phyloP scores from a whole-genome alignment of 1,140 invertebrate genomes.

The Agrilus planipennis region DNA sequence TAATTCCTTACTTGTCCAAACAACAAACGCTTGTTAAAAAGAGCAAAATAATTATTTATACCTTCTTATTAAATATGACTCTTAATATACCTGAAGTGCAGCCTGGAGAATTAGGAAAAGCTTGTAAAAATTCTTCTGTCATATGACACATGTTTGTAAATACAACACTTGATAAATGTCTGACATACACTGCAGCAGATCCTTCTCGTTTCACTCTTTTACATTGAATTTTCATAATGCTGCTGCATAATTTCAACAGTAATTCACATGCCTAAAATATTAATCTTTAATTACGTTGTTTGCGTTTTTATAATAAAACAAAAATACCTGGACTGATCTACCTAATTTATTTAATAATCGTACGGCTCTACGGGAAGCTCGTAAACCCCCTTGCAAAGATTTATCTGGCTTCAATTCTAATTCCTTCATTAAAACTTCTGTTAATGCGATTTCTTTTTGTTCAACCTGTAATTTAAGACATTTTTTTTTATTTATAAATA shows the following conservation, averaged over 20 bases:
- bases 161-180: conserved; percentile 73
- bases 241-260: conserved; percentile 75
- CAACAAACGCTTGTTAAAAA: conserved; percentile 68
- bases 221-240: conserved; percentile 68
- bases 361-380: conserved; percentile 75
- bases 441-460: conserved; percentile 61
- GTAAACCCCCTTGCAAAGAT: conserved; percentile 84
- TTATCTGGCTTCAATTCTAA: conserved; percentile 77
- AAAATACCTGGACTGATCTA: conserved; percentile 50
- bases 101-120: conserved; percentile 62
- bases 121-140: conserved; percentile 70
- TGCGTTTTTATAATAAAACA: neutral
- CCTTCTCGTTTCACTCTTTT: conserved; percentile 82
- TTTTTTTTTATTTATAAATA: no score
- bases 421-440: conserved; percentile 79
- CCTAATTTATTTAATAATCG: conserved; percentile 77
- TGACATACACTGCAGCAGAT: conserved; percentile 72
- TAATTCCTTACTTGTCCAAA: conserved; percentile 84
- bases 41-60: conserved; percentile 8
- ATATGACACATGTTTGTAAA: conserved; percentile 82
- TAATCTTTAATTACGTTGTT: conserved; percentile 4
- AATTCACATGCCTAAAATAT: conserved; percentile 61
- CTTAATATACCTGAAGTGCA: conserved; percentile 53
- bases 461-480: conserved; percentile 49
- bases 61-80: neutral